These are phyloP conservation scores for Drosophila hawaiiensis DNA, from an alignment of 2,888 invertebrate species.

Conservation along the genomic window DNA sequence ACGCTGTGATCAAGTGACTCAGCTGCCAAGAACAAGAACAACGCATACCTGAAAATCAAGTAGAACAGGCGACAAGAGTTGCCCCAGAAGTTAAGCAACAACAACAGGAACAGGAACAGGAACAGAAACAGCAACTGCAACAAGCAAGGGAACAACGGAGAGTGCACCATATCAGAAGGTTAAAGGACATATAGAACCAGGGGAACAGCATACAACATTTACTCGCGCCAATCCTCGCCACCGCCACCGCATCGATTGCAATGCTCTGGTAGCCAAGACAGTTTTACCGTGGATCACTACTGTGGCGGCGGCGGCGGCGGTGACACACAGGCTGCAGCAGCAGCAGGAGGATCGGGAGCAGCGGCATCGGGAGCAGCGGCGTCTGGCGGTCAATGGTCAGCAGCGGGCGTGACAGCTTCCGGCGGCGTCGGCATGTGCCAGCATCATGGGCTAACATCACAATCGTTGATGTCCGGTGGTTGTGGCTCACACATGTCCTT, in stretches of 20 bases:
- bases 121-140: slow-evolving; percentile 3
- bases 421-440: slow-evolving; percentile 79
- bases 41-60: slow-evolving; percentile 4
- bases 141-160: slow-evolving; percentile 12
- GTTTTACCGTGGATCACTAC: slow-evolving; percentile 86
- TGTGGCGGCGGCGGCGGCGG: slow-evolving; percentile 83
- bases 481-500: slow-evolving; percentile 82
- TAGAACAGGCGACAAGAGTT: slow-evolving; percentile 36
- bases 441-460: slow-evolving; percentile 82
- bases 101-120: slow-evolving; percentile 4
- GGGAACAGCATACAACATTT: slow-evolving; percentile 81
- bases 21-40: slow-evolving; percentile 11
- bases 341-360: slow-evolving; percentile 57
- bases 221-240: slow-evolving; percentile 86
- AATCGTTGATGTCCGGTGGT: slow-evolving; percentile 84
- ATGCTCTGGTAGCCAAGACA: slow-evolving; percentile 86
- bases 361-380: slow-evolving; percentile 59
- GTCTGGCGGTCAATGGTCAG: slow-evolving; percentile 76
- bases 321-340: slow-evolving; percentile 73
- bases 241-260: slow-evolving; percentile 86
- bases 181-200: slow-evolving; percentile 29
- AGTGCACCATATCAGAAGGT: slow-evolving; percentile 57
- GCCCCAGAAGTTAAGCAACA: slow-evolving; percentile 12
- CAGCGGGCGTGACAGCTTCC: slow-evolving; percentile 74
- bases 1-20: slow-evolving; percentile 32